Base-by-base conservation (phyloP, 2,797 vertebrate genomes). In the Cryptoblepharus egeriae region DNA sequence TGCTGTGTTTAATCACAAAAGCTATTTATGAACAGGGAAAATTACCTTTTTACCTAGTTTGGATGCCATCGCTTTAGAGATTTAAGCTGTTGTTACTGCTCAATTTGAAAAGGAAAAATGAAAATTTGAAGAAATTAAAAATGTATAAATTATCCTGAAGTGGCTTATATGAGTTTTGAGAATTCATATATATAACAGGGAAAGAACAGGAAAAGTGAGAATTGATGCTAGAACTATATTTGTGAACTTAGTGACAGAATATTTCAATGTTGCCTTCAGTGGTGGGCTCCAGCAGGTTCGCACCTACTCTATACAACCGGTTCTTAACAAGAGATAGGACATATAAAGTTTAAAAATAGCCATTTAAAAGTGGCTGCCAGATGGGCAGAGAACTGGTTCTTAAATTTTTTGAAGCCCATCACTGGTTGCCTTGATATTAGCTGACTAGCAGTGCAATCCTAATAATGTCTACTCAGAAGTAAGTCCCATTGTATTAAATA, bases 1-100 rank as follows among this genome's bases (percentile, higher is more conserved):
- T 28, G 6, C 16, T 74, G 16, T 75, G 35, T 22, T 89, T 63
- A 77, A 71, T 13, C 1, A 60, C 1, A 89, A 75, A 64, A 67
- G 71, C 67, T 74, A 30, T 63, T 77, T 63, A 30, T 80, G 3
- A 64, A 32, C 20, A 63, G 35, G 42, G 15, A 72, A n/a, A 32
- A 35, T 49, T 67, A 37, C 16, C 16, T 45, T 45, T 60, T 45
- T 74, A 22, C 11, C 30, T 58, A 65, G 22, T 52, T 2, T 45
- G 3, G 55, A 77, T 71, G 45, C 32, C 30, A 0, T 4, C 7
- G 49, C 2, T 16, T 1, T 1, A 60, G 61, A 1, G 39, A 64
- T 74, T 78, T 0, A 78, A 72, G 28, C 68, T 22, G 18, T 49
- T 49, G 1, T 39, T 73, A 67, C 77, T 60, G 68, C 57, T 78